These are phyloP conservation scores for Chaetodon trifascialis DNA, from an alignment of 2,113 vertebrate species.

Conservation along the genomic window DNA sequence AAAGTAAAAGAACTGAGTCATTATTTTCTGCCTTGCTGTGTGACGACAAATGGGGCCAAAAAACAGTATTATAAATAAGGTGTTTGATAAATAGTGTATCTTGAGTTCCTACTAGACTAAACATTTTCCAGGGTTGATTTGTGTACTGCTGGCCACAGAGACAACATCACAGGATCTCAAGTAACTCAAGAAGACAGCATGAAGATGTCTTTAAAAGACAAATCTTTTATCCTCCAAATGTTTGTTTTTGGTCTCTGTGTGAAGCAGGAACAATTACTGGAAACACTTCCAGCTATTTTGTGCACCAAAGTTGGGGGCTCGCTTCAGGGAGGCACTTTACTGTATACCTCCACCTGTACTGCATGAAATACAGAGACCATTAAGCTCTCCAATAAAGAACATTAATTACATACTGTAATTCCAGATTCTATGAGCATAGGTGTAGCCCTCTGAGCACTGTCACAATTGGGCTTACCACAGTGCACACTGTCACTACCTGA, in stretches of 20 bases:
- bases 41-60: constrained; percentile 34
- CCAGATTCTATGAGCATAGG: no score
- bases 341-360: constrained; percentile 20
- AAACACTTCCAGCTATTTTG: constrained; percentile 48
- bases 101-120: background rate
- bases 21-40: constrained; percentile 58
- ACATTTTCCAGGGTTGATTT: background rate
- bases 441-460: no score
- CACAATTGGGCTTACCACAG: no score
- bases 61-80: constrained; percentile 51
- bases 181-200: constrained; percentile 5
- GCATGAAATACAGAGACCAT: constrained; percentile 38
- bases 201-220: constrained; percentile 8
- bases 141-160: constrained; percentile 4
- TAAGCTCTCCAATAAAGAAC: constrained; percentile 10
- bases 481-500: no score
- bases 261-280: constrained; percentile 45
- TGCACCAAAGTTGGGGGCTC: constrained; percentile 38
- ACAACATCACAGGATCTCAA: constrained; percentile 6
- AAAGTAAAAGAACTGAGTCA: constrained; percentile 41
- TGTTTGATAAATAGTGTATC: constrained; percentile 37
- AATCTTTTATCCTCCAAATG: constrained; percentile 41
- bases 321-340: constrained; percentile 26
- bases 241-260: constrained; percentile 37
- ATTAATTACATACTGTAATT: no score